Base-by-base conservation (phyloP, 2,113 vertebrate species). In the Saccopteryx bilineata region DNA sequence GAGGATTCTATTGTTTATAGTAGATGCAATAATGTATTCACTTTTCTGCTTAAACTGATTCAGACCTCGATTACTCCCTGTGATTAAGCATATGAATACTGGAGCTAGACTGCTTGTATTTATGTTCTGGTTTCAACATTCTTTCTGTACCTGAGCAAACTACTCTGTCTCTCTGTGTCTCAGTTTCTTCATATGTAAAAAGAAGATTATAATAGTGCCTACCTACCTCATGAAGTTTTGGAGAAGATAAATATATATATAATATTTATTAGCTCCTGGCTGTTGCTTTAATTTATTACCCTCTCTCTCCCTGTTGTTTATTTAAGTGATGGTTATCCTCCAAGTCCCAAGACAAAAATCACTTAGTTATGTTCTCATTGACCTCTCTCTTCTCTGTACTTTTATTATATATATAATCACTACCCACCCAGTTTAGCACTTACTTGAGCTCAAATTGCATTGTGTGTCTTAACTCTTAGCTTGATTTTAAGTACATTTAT, bases 371-470 rank as follows among this genome's bases (percentile, higher is more conserved):
- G 26, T 84, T 76, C 60, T 61, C 56, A 26, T 54, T 72, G 69
- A 79, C 86, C 10, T 60, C 9, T 63, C 13, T 66, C 46, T 50
- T 68, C 39, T 75, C 12, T 95, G 52, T 9, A 48, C 28, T n/a
- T 92, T 10, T 31, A 14, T 48, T 52, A 26, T 79, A 8, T 33
- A 87, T 86, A 28, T 50, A 54, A 23, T 76, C n/a, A 83, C 10
- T 76, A 9, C 23, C 71, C 50, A 71, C 50, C 60, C 21, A 80
- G 68, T 87, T 95, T 88, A 78, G 61, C 13, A 81, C 28, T 80
- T 90, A 87, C 46, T 84, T 90, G 76, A 96, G 39, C 39, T 92
- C 60, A 90, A 19, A 68, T 92, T 91, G 58, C 76, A 5, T 78
- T 52, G 33, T 68, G 14, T 72, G 6, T 85, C 33, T 78, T 78